A percentile compares a stretch with the other conserved stretches of the same genome.
phyloP scores from a whole-genome alignment of 2,797 vertebrate genomes.

The Urocyon cinereoargenteus region DNA sequence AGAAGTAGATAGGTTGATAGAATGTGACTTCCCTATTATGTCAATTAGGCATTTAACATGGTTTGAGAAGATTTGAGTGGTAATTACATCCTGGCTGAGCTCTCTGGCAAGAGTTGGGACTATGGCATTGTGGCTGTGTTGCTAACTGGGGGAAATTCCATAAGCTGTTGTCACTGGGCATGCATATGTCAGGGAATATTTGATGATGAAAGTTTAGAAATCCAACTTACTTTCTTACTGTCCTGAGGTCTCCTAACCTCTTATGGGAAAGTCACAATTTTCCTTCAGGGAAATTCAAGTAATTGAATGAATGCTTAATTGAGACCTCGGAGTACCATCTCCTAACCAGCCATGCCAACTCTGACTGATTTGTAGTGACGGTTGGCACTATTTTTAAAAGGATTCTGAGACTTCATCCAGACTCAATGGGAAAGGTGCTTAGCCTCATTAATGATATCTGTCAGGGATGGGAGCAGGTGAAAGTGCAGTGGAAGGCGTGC shows the following conservation, averaged over 20 bases:
- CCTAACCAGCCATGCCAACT: not conserved
- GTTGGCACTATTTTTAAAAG: not conserved
- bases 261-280: not conserved
- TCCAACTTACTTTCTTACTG: constrained; percentile 22
- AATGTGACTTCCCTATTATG: not conserved
- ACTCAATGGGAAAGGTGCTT: not conserved
- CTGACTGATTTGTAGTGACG: constrained; percentile 14
- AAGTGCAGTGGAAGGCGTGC: not conserved
- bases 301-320: constrained; percentile 16
- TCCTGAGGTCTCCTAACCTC: not conserved
- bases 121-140: not conserved
- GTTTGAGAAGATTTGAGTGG: not conserved
- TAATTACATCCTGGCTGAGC: not conserved
- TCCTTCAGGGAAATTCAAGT: constrained; percentile 4
- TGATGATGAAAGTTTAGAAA: not conserved
- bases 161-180: not conserved
- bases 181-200: not conserved
- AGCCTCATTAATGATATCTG: not conserved
- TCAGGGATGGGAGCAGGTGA: not conserved
- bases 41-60: not conserved
- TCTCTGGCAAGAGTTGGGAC: not conserved
- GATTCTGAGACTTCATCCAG: not conserved
- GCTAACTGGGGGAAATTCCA: not conserved
- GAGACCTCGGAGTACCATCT: constrained; percentile 14
- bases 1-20: not conserved